Evolutionary conservation across 2,888 invertebrate species (phyloP).

Genomic region (Callosobruchus maculatus): DNA sequence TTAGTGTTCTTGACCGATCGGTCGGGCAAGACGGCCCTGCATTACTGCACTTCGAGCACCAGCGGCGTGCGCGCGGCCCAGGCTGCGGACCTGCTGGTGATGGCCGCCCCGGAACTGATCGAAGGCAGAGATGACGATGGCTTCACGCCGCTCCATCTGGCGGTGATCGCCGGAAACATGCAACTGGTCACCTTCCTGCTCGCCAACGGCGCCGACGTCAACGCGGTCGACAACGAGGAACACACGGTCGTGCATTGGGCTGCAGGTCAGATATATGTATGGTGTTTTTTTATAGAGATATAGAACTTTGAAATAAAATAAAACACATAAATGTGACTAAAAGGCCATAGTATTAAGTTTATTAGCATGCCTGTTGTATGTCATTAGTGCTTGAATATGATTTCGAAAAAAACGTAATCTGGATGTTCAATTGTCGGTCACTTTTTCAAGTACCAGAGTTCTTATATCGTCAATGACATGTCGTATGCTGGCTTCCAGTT

Average conservation of each 20-base stretch:
- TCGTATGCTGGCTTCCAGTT: no score
- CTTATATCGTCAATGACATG: no score
- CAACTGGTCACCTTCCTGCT: conserved; percentile 82
- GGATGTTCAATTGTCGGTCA: no score
- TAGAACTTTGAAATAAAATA: no score
- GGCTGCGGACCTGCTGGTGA: conserved; percentile 67
- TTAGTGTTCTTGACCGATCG: conserved; percentile 72
- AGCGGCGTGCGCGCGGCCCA: conserved; percentile 55
- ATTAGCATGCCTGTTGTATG: no score
- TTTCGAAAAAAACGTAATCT: no score
- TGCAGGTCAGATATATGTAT: conserved; percentile 64
- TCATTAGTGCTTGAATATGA: no score
- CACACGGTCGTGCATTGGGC: conserved; percentile 98
- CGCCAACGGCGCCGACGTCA: conserved; percentile 84
- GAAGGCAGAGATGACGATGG: conserved; percentile 89
- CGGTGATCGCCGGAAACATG: conserved; percentile 90
- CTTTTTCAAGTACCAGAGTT: no score
- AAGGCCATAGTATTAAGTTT: no score
- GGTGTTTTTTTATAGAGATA: no score
- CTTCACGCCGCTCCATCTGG: conserved; percentile 91
- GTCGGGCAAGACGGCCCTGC: conserved; percentile 81
- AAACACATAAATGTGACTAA: no score
- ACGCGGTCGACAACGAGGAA: conserved; percentile 87
- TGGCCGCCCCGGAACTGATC: conserved; percentile 82
- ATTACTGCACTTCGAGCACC: conserved; percentile 73